Percentiles rank a stretch among this genome's conserved stretches.
phyloP scores from a whole-genome alignment of 1,140 invertebrate species.

The Drosophila miranda region DNA sequence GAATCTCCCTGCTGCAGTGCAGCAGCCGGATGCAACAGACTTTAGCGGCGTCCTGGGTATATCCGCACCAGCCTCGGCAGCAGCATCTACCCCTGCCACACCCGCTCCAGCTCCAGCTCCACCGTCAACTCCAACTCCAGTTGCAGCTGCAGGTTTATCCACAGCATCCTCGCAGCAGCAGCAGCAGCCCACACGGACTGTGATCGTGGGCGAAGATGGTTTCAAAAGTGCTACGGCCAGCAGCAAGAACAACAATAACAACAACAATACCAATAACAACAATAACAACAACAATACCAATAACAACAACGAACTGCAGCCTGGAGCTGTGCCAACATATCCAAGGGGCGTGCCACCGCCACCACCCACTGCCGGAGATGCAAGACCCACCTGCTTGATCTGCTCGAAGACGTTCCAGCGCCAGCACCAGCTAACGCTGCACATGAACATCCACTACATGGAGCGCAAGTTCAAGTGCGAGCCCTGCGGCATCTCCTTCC shows the following conservation, averaged over 20 bases:
- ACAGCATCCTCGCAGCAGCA: neutral
- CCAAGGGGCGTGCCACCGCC: conserved; percentile 52
- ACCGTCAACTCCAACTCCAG: neutral
- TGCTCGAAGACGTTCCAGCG: conserved; percentile 96
- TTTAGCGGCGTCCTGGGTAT: conserved; percentile 66
- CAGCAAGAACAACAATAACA: conserved; percentile 24
- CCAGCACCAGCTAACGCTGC: conserved; percentile 93
- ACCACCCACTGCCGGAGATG: conserved; percentile 84
- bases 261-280: too few relatives aligned
- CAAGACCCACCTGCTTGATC: conserved; percentile 91
- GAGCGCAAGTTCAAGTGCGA: conserved; percentile 96
- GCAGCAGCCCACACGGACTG: conserved; percentile 48
- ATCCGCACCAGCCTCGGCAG: neutral
- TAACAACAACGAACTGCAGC: conserved; percentile 70
- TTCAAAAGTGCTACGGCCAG: conserved; percentile 62
- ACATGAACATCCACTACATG: conserved; percentile 98
- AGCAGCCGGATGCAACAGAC: conserved; percentile 74
- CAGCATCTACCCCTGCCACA: conserved; percentile 6
- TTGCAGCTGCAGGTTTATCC: neutral
- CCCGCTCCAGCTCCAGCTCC: neutral
- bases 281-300: too few relatives aligned
- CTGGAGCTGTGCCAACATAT: conserved; percentile 13
- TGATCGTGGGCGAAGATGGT: conserved; percentile 78
- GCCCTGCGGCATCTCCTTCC: conserved; percentile 94
- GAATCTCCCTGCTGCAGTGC: conserved; percentile 72